Base-by-base conservation (phyloP, 2,113 vertebrate genomes). In the Psophia crepitans region DNA sequence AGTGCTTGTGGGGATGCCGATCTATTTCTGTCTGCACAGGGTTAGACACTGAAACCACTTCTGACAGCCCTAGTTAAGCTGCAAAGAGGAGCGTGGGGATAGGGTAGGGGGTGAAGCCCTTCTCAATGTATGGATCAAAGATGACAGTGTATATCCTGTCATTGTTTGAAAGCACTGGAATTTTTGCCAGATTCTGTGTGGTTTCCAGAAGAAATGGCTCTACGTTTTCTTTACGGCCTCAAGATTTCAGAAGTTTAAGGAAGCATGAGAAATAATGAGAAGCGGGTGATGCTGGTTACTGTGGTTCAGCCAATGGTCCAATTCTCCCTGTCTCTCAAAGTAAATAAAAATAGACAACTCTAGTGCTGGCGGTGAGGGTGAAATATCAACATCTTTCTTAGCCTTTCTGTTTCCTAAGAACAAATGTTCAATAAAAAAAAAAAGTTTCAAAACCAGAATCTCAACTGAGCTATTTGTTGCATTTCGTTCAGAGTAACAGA, bases 271-370 rank as follows among this genome's bases (percentile, higher is more conserved):
- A 88, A 84, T 84, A 90, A 87, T 35, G 77, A 87, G 61, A 93
- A 97, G 65, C 7, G 4, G 78, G 63, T 73, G 66, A 63, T 4
- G 12, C 64, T 79, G 81, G 79, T 89, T 84, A 73, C 85, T 92
- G 88, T 35, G 87, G 86, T 63, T 87, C 70, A 90, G 79, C 22
- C 95, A 87, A 76, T 39, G 77, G 79, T 74, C 91, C 87, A 63
- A 70, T 83, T 96, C 79, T 49, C 53, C 71, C 56, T 26, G 76
- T 65, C 75, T 92, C 87, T 94, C 49, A 80, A 84, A 88, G 37
- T 61, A 91, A 97, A 96, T 91, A 94, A 94, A 97, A 97, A 93
- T 79, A 95, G 84, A 85, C 76, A 92, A 75, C 27, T 87, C 68
- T 32, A 43, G 63, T 70, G 65, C 12, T 9, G 16, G 56, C 2